A percentile compares a stretch with the other conserved stretches of the same genome.
These are phyloP conservation scores for Bradypus variegatus DNA, from an alignment of 2,797 vertebrate species.

Conservation along the genomic window DNA sequence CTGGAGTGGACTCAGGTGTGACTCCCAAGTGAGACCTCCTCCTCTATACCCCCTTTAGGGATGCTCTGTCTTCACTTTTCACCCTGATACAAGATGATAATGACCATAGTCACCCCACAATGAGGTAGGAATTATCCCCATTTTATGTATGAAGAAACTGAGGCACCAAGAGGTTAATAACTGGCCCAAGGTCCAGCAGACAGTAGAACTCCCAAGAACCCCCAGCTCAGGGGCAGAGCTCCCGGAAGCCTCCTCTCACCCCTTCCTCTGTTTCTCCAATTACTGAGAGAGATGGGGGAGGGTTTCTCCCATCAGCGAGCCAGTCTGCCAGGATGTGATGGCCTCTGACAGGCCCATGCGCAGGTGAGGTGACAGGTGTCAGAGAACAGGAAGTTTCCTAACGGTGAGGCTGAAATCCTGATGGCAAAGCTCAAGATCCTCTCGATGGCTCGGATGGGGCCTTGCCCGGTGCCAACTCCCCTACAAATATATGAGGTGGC, in stretches of 20 bases:
- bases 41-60: not conserved
- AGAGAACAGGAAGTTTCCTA: not conserved
- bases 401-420: not conserved
- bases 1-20: not conserved
- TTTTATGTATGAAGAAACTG: not conserved
- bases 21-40: not conserved
- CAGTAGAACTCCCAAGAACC: not conserved
- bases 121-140: not conserved
- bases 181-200: not conserved
- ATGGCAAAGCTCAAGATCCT: not conserved
- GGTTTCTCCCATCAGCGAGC: not conserved
- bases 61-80: not conserved
- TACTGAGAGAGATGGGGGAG: not conserved
- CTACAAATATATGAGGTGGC: rapidly evolving
- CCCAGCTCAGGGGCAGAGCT: not conserved
- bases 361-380: not conserved
- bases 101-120: not conserved
- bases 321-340: not conserved
- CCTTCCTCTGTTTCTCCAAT: not conserved
- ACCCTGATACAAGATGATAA: not conserved
- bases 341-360: not conserved
- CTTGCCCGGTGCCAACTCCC: not conserved
- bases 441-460: not conserved
- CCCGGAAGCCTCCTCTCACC: not conserved
- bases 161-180: not conserved